A percentile compares a stretch with the other conserved stretches of the same genome.
phyloP scores from a whole-genome alignment of 2,888 invertebrate species.

The Entomobrya proxima region DNA sequence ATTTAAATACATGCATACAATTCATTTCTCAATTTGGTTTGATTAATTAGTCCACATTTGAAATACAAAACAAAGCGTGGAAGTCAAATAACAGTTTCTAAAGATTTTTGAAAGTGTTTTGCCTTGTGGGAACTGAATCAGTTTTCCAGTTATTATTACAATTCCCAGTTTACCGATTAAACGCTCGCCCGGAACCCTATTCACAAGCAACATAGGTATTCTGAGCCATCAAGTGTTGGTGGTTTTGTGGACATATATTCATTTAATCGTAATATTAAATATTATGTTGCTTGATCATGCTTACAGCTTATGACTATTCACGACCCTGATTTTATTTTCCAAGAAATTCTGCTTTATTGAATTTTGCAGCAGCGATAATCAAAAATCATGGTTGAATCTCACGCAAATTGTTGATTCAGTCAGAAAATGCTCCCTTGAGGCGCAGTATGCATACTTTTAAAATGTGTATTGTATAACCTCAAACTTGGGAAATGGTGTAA shows the following conservation, averaged over 20 bases:
- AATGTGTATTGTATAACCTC: too few relatives aligned
- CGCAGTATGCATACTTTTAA: slow-evolving; percentile 32
- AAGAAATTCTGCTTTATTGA: slow-evolving; percentile 58
- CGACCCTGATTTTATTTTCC: slow-evolving; percentile 39
- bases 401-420: slow-evolving; percentile 66
- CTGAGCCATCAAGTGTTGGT: too few relatives aligned
- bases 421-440: slow-evolving; percentile 58
- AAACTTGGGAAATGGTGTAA: slow-evolving; percentile 39
- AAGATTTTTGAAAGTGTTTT: neutral
- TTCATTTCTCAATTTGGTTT: slow-evolving; percentile 44
- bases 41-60: slow-evolving; percentile 37
- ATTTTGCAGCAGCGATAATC: slow-evolving; percentile 54
- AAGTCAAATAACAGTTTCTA: neutral
- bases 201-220: too few relatives aligned
- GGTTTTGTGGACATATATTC: too few relatives aligned
- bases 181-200: slow-evolving; percentile 23
- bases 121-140: slow-evolving; percentile 52
- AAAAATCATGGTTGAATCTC: slow-evolving; percentile 52
- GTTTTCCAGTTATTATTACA: slow-evolving; percentile 48
- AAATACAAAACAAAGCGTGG: neutral
- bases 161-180: slow-evolving; percentile 57
- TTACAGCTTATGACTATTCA: neutral
- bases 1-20: slow-evolving; percentile 29
- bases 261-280: neutral
- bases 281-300: too few relatives aligned